phyloP scores from a whole-genome alignment of 1,140 invertebrate species.

The Arctopsyche grandis region DNA sequence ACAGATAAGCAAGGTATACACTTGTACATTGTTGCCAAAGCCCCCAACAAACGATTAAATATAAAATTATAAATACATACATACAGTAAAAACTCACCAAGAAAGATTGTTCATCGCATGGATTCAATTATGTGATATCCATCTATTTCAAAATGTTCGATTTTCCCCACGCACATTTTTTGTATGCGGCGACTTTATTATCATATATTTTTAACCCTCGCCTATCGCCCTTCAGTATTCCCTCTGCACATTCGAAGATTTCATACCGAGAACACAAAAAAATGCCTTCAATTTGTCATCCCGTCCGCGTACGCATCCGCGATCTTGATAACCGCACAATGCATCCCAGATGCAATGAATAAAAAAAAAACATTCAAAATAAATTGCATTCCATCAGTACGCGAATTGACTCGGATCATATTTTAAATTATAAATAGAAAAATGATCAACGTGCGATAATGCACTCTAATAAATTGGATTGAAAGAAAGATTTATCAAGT shows the following conservation, averaged over 20 bases:
- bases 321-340: constrained; percentile 37
- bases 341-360: background rate
- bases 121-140: too few species aligned
- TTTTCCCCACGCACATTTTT: too few species aligned
- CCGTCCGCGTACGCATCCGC: constrained; percentile 20
- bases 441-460: background rate
- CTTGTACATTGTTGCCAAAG: too few species aligned
- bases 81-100: too few species aligned
- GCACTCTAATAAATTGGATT: background rate
- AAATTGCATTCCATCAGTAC: background rate
- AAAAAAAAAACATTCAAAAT: background rate
- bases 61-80: too few species aligned
- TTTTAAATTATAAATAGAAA: constrained; percentile 17
- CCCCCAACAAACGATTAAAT: too few species aligned
- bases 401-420: background rate
- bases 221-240: background rate
- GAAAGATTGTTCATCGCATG: too few species aligned
- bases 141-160: too few species aligned
- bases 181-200: too few species aligned
- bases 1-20: too few species aligned
- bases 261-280: background rate
- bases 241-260: too few species aligned
- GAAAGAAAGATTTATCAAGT: too few species aligned
- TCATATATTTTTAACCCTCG: constrained; percentile 4
- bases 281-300: constrained; percentile 41